Percentiles rank a stretch among this genome's conserved stretches.
These are phyloP conservation scores for Coptotermes formosanus DNA, from an alignment of 1,140 invertebrate species.

Conservation along the genomic window DNA sequence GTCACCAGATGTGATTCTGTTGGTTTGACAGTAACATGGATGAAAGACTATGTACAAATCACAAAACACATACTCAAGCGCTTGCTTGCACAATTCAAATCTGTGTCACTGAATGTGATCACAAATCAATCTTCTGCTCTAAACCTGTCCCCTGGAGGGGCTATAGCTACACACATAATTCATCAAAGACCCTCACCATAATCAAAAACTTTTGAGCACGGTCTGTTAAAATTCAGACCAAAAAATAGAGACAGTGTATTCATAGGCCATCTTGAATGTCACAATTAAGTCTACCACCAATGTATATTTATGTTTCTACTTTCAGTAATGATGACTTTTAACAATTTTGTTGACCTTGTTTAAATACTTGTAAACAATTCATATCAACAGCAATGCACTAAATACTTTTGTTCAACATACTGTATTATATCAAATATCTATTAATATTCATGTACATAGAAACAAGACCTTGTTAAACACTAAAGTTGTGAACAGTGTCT, in stretches of 20 bases:
- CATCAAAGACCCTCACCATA: neutral
- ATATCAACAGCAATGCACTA: neutral
- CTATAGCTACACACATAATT: neutral
- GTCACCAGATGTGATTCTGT: neutral
- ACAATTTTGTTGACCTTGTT: neutral
- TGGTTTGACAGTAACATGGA: neutral
- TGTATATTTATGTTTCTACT: neutral
- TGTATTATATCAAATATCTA: neutral
- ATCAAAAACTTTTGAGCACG: neutral
- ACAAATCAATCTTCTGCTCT: neutral
- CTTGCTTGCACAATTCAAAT: neutral
- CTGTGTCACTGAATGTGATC: neutral
- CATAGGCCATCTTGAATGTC: constrained; percentile 11
- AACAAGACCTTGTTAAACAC: neutral
- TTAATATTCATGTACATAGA: neutral
- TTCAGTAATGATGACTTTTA: neutral
- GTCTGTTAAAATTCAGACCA: neutral
- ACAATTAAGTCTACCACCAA: neutral
- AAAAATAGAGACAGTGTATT: neutral
- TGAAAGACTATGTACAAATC: neutral
- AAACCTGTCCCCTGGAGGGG: neutral
- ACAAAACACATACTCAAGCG: neutral
- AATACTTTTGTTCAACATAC: neutral
- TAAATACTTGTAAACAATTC: constrained; percentile 12
- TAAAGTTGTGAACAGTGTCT: neutral